Conservation (phyloP, 2,113 vertebrate genomes). For the Leptobrachium ailaonicum region DNA sequence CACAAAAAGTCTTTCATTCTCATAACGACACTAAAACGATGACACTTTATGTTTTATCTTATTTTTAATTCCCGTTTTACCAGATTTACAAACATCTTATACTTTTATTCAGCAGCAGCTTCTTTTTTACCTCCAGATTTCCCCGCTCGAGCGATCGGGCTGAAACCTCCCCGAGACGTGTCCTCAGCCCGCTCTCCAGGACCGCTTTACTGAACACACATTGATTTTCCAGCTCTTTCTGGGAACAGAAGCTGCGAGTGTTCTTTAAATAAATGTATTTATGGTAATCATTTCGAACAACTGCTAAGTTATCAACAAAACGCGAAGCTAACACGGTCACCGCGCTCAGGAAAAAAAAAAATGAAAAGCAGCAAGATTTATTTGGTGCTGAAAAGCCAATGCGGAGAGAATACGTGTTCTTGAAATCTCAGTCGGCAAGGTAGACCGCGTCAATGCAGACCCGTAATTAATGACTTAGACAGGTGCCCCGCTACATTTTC, state of each 20-base stretch:
- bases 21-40: no score
- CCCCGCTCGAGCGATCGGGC: not conserved
- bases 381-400: conserved; percentile 54
- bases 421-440: conserved; percentile 21
- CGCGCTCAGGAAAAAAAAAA: conserved; percentile 18
- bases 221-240: not conserved
- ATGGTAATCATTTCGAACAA: conserved; percentile 46
- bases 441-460: not conserved
- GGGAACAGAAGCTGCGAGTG: conserved; percentile 31
- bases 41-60: no score
- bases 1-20: no score
- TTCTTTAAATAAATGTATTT: conserved; percentile 24
- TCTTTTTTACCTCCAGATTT: not conserved
- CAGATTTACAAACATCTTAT: no score
- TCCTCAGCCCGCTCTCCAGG: not conserved
- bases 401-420: conserved; percentile 33
- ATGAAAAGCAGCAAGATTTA: conserved; percentile 49
- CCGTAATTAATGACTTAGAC: not conserved
- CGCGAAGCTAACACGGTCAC: conserved; percentile 39
- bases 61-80: no score
- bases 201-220: conserved; percentile 27
- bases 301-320: conserved; percentile 42
- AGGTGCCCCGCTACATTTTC: conserved; percentile 38
- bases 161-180: not conserved
- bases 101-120: not conserved